Base-by-base conservation (phyloP, 2,113 vertebrate species). In the Nipponia nippon region DNA sequence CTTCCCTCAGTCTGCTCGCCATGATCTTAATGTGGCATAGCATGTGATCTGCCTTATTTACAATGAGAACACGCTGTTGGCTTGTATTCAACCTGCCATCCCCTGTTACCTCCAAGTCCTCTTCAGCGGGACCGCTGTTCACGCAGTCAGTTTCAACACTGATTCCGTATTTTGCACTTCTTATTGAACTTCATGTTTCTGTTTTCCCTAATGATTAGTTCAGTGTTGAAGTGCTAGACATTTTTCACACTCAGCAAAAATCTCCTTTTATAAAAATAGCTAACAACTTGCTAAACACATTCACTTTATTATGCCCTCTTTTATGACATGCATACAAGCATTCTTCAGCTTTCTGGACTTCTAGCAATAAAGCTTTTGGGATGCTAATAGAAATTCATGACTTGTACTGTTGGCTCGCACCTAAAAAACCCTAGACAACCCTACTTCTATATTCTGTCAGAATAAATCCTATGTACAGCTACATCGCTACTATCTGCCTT, bases 101-200 rank as follows among this genome's bases (percentile, higher is more conserved):
- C 30, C 23, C 29, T 92, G 49, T 32, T 83, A 32, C n/a, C 30
- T 78, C 53, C 0, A 21, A 10, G 26, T 62, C 53, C 16, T 83
- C 50, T 75, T 87, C 76, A 84, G 40, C 36, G 78, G 50, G 50
- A 25, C 69, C 81, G 81, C 72, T 78, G 50, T 56, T 83, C 44
- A 17, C 3, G 6, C 62, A 81, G 49, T 9, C 44, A 56, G 16
- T 70, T 94, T 77, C 87, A 53, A 53, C 3, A 46, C 63, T 77
- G 58, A 93, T 77, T 93, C 87, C 71, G 59, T 71, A 36, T 87
- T 89, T 94, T 91, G n/a, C 20, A 10, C 29, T 83, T 85, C 44
- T 75, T 82, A 75, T 9, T 83, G 27, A 83, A 67, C 36, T 85
- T 96, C n/a, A 23, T 71, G 47, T 83, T 91, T 86, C 56, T 94